Percentiles rank a stretch among this genome's conserved stretches.
These are phyloP conservation scores for Leptopilina syphax DNA, from an alignment of 2,888 invertebrate genomes.

Conservation along the genomic window DNA sequence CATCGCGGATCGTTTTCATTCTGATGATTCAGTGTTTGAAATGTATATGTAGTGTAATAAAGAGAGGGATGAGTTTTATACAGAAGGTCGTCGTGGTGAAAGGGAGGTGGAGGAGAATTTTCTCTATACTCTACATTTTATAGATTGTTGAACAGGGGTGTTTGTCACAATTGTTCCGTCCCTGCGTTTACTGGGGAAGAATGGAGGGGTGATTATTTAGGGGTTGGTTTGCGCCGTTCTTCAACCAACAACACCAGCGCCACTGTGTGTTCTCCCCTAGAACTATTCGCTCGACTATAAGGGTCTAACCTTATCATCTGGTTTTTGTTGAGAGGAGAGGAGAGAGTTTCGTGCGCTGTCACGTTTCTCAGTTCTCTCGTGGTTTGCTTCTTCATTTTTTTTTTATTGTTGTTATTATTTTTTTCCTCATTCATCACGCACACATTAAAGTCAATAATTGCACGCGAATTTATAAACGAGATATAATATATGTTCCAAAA, in stretches of 20 bases:
- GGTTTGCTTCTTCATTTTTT: constrained; percentile 38
- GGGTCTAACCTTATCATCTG: constrained; percentile 62
- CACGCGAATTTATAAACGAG: background rate
- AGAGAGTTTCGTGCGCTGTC: constrained; percentile 52
- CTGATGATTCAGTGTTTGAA: background rate
- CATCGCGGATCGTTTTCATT: background rate
- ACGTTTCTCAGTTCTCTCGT: constrained; percentile 33
- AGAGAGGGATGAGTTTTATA: background rate
- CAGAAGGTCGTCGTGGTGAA: constrained; percentile 10
- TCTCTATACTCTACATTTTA: background rate
- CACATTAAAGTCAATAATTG: constrained; percentile 3
- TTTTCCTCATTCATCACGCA: constrained; percentile 40
- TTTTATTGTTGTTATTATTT: constrained; percentile 38
- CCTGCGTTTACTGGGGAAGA: constrained; percentile 30
- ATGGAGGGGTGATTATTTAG: constrained; percentile 53
- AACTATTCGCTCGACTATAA: constrained; percentile 57
- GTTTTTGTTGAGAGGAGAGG: constrained; percentile 24
- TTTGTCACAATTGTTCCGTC: constrained; percentile 29
- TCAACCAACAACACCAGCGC: constrained; percentile 64
- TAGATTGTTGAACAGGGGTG: constrained; percentile 10
- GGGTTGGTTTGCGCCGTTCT: constrained; percentile 59
- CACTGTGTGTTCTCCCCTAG: constrained; percentile 65
- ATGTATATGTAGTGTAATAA: no score
- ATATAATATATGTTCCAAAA: background rate
- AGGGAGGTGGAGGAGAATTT: background rate